These are phyloP conservation scores for Atrichornis clamosus DNA, from an alignment of 2,113 vertebrate genomes.

Conservation along the genomic window DNA sequence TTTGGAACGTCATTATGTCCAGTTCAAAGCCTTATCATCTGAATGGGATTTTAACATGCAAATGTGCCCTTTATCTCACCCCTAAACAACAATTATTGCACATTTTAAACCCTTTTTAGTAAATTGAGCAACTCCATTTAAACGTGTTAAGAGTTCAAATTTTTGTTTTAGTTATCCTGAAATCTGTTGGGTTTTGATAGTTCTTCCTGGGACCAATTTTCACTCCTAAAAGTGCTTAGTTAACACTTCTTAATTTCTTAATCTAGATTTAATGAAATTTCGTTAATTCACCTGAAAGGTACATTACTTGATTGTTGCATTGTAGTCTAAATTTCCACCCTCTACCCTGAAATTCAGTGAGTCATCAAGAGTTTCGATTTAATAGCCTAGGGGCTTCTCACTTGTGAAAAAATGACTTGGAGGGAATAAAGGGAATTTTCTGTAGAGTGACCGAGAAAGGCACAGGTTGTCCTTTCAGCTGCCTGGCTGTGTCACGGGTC, in stretches of 20 bases:
- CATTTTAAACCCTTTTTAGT: not conserved
- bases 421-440: not conserved
- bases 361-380: not conserved
- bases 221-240: fast-evolving
- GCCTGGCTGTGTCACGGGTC: not conserved
- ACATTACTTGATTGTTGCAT: not conserved
- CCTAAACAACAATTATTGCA: not conserved
- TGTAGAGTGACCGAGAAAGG: not conserved
- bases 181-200: not conserved
- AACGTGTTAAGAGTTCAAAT: not conserved
- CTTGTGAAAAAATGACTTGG: not conserved
- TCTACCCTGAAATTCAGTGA: not conserved
- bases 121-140: not conserved
- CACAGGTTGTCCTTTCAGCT: not conserved
- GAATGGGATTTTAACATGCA: not conserved
- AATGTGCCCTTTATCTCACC: not conserved
- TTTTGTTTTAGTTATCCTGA: not conserved
- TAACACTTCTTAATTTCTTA: not conserved
- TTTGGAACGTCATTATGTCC: fast-evolving
- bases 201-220: not conserved
- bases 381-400: not conserved
- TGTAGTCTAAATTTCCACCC: not conserved
- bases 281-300: not conserved
- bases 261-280: not conserved
- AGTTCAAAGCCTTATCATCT: fast-evolving